Evolutionary conservation across 2,888 invertebrate species (phyloP).

Genomic region (Lumbricus terrestris): DNA sequence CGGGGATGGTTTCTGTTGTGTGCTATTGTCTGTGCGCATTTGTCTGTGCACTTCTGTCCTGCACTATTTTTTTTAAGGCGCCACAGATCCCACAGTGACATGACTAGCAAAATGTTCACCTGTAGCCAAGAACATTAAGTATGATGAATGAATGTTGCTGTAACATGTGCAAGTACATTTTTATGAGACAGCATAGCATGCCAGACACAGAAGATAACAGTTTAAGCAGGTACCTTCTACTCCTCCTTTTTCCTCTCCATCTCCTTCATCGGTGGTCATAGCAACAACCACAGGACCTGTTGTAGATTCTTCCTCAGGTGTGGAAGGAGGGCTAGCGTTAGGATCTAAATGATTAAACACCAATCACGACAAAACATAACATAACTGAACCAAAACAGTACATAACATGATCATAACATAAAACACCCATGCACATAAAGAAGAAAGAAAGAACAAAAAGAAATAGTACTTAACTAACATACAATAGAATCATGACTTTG

Average conservation of each 20-base stretch:
- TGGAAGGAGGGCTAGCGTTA: neutral
- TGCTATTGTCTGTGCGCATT: too few relatives aligned
- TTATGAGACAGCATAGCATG: neutral
- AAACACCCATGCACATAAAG: neutral
- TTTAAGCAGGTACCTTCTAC: neutral
- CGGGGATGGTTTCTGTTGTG: too few relatives aligned
- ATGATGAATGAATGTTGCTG: neutral
- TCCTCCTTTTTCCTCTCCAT: neutral
- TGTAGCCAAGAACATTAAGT: neutral
- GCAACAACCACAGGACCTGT: neutral
- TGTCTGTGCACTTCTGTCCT: too few relatives aligned
- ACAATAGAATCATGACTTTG: neutral
- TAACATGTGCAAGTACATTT: neutral
- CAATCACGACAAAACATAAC: conserved; percentile 13
- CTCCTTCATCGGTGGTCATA: neutral
- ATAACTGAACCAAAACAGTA: neutral
- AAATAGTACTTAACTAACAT: neutral
- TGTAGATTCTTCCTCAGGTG: conserved; percentile 7
- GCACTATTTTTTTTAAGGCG: too few relatives aligned
- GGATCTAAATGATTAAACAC: conserved; percentile 12
- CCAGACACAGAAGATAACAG: neutral
- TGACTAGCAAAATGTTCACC: neutral
- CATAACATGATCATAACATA: neutral
- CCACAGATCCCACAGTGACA: neutral
- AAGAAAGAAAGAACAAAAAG: neutral